Evolutionary conservation across 1,140 invertebrate species (phyloP).

Genomic region (Macrobrachium rosenbergii): DNA sequence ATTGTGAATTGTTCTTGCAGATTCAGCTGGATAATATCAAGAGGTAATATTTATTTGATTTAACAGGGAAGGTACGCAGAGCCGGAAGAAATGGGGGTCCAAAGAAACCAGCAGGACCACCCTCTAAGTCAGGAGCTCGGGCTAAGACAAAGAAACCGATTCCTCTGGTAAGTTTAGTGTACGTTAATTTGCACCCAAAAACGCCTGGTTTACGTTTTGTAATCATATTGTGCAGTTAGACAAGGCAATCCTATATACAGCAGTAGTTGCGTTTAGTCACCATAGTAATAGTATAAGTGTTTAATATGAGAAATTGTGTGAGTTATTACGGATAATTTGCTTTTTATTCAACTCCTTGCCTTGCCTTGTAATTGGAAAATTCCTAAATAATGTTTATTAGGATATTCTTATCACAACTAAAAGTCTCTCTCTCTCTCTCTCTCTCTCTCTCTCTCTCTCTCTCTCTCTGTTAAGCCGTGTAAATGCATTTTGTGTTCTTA

Average conservation of each 20-base stretch:
- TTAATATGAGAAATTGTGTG: too few species aligned
- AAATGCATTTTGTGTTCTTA: not conserved
- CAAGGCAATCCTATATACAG: too few species aligned
- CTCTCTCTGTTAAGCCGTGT: too few species aligned
- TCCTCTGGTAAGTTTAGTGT: conserved; percentile 38
- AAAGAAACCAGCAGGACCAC: conserved; percentile 43
- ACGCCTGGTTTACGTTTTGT: not conserved
- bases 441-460: too few species aligned
- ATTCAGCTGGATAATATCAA: not conserved
- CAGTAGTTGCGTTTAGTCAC: too few species aligned
- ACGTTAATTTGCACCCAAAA: not conserved
- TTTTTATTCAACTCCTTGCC: too few species aligned
- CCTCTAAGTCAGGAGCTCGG: conserved; percentile 45
- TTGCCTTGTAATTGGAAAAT: too few species aligned
- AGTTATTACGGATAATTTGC: too few species aligned
- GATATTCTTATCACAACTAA: not conserved
- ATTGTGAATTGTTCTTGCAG: not conserved
- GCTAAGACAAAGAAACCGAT: conserved; percentile 55
- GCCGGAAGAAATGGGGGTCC: conserved; percentile 47
- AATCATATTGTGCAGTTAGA: not conserved
- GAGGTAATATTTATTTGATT: not conserved
- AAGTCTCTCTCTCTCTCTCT: too few species aligned
- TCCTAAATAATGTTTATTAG: too few species aligned
- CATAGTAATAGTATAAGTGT: too few species aligned
- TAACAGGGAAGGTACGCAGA: conserved; percentile 42